These are phyloP conservation scores for Chondrosia reniformis DNA, from an alignment of 37 sponge, comb jelly and placozoan species.

Conservation along the genomic window DNA sequence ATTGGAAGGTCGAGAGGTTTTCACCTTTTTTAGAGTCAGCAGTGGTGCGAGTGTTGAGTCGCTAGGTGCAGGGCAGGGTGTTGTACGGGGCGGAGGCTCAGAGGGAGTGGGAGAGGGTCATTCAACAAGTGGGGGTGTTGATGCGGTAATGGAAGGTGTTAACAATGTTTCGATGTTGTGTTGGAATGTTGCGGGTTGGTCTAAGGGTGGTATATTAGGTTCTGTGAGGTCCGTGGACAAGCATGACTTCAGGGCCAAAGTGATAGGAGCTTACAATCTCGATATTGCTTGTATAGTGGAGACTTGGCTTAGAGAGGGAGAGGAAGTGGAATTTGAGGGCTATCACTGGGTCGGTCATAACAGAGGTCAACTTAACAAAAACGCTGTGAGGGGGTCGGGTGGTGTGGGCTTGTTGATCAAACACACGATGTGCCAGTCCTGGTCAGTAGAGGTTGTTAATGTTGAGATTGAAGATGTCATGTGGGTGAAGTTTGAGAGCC, in stretches of 20 bases:
- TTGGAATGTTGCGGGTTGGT: conserved; percentile 20
- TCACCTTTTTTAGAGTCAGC: not conserved
- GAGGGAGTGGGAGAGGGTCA: conserved; percentile 2
- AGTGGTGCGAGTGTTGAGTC: not conserved
- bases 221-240: conserved; percentile 5
- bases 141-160: not conserved
- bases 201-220: not conserved
- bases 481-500: conserved; percentile 13
- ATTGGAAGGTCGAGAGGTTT: too few relatives aligned
- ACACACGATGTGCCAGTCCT: conserved; percentile 20
- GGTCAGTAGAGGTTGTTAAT: conserved; percentile 22
- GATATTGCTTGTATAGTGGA: conserved; percentile 11
- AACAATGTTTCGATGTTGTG: conserved; percentile 16
- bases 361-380: conserved; percentile 6
- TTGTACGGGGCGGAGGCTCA: not conserved
- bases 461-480: conserved; percentile 16
- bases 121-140: conserved; percentile 24
- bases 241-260: conserved; percentile 21
- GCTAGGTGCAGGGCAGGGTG: conserved; percentile 12
- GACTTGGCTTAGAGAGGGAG: conserved; percentile 20
- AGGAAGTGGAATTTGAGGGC: conserved; percentile 16
- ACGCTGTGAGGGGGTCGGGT: conserved; percentile 23
- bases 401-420: conserved; percentile 17
- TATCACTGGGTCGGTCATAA: conserved; percentile 14
- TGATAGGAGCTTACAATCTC: conserved; percentile 7